phyloP scores from a whole-genome alignment of 2,113 vertebrate genomes.

The Typhlomys cinereus region DNA sequence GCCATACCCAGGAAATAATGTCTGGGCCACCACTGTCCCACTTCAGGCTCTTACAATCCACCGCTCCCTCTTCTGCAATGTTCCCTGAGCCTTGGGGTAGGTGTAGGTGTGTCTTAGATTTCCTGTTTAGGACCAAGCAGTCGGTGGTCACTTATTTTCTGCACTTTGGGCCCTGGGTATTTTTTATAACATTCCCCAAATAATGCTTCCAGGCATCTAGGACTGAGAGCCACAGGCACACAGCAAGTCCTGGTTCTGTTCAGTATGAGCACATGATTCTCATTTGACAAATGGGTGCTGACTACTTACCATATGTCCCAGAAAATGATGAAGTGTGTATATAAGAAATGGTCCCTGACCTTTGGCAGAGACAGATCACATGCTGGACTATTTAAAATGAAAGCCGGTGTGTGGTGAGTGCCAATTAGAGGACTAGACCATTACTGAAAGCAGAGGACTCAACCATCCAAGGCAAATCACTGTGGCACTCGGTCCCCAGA shows the following conservation, averaged over 20 bases:
- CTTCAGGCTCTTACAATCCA: too few species aligned
- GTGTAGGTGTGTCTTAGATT: too few species aligned
- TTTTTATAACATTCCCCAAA: conserved; percentile 20
- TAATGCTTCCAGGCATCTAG: background rate
- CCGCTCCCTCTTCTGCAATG: too few species aligned
- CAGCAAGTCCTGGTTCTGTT: conserved; percentile 14
- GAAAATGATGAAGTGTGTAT: conserved; percentile 65
- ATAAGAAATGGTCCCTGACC: conserved; percentile 52
- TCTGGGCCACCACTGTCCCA: too few species aligned
- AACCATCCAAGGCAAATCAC: conserved; percentile 63
- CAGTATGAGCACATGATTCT: conserved; percentile 19
- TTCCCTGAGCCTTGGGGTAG: too few species aligned
- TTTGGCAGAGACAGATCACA: conserved; percentile 59
- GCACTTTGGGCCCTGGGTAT: background rate
- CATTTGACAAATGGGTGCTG: conserved; percentile 63
- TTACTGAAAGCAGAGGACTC: conserved; percentile 57
- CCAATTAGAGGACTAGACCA: conserved; percentile 68
- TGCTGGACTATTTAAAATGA: conserved; percentile 57
- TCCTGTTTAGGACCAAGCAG: too few species aligned
- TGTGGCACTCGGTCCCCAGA: conserved; percentile 10
- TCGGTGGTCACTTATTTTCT: too few species aligned
- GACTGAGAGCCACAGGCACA: background rate
- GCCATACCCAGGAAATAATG: too few species aligned
- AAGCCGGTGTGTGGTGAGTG: conserved; percentile 39
- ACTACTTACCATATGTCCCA: conserved; percentile 7